A percentile compares a stretch with the other conserved stretches of the same genome.
These are phyloP conservation scores for Sylvilagus floridanus DNA, from an alignment of 2,797 vertebrate genomes.

Conservation along the genomic window DNA sequence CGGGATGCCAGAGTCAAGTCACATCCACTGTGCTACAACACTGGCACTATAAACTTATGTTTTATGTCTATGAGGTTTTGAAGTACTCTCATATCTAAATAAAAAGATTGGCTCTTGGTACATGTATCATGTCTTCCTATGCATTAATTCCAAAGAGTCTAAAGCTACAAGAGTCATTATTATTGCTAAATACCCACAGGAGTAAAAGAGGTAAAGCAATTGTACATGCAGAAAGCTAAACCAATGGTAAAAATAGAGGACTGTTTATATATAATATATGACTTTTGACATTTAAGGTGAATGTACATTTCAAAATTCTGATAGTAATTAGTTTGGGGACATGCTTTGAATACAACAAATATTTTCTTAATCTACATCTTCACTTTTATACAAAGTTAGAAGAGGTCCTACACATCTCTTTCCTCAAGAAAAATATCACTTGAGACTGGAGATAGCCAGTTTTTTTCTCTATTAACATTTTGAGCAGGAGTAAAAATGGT, in stretches of 20 bases:
- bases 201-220: neutral
- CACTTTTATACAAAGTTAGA: neutral
- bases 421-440: neutral
- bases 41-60: too few relatives aligned
- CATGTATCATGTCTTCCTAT: neutral
- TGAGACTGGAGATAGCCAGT: neutral
- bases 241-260: neutral
- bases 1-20: too few relatives aligned
- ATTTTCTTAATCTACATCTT: neutral
- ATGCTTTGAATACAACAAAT: neutral
- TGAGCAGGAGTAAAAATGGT: neutral
- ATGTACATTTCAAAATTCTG: conserved; percentile 4
- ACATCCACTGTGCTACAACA: too few relatives aligned
- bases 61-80: too few relatives aligned
- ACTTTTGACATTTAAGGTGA: neutral
- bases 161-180: neutral
- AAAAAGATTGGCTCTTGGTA: neutral
- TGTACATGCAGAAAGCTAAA: neutral
- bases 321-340: neutral
- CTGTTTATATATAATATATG: neutral
- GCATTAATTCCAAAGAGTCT: neutral
- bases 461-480: neutral
- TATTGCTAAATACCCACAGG: neutral
- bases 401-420: neutral
- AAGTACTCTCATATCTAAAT: neutral